Base-by-base conservation (phyloP, 2,113 vertebrate species). In the Lamprotornis superbus region DNA sequence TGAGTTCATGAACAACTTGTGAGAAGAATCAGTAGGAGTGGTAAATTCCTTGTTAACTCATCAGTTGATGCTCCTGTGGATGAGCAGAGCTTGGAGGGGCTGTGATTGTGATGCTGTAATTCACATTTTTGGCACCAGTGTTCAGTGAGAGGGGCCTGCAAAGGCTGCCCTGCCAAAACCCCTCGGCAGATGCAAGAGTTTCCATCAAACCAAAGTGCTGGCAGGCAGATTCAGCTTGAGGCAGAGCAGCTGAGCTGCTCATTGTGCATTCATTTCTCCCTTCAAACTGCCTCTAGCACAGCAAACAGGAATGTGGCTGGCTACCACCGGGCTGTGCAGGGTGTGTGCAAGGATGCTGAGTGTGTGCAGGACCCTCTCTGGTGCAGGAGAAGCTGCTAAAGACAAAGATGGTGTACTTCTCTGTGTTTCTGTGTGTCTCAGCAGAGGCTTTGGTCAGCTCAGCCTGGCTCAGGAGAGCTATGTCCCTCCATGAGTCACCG, bases 351-450 rank as follows among this genome's bases (percentile, higher is more conserved):
- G 27, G 53, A 8, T 60, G 39, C 15, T 67, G 23, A 52, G 44
- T 0, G 0, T 6, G 22, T 4, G 23, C 31, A 31, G 52, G 47
- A 35, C 49, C 12, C 33, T 55, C n/a, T 23, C 28, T 39, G 46
- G 39, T 4, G 1, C 19, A 86, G 68, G n/a, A 83, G 52, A 83
- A 71, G 28, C 15, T 83, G 2, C 17, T 33, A 12, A 78, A 40
- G 57, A 18, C 37, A 27, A 46, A 44, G 61, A n/a, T 11, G 37
- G 24, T 57, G 52, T 15, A 15, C 15, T 14, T 42, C 14, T 42
- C 40, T 15, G 40, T 42, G 40, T 42, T 42, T 42, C 40, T 42
- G 40, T 42, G 14, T 44, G 47, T 50, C 68, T 83, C 63, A 31
- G 59, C 57, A 84, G 74, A 23, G 77, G 44, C 64, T 82, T 35